Base-by-base conservation (phyloP, 2,797 vertebrate genomes). In the Sparidentex hasta region DNA sequence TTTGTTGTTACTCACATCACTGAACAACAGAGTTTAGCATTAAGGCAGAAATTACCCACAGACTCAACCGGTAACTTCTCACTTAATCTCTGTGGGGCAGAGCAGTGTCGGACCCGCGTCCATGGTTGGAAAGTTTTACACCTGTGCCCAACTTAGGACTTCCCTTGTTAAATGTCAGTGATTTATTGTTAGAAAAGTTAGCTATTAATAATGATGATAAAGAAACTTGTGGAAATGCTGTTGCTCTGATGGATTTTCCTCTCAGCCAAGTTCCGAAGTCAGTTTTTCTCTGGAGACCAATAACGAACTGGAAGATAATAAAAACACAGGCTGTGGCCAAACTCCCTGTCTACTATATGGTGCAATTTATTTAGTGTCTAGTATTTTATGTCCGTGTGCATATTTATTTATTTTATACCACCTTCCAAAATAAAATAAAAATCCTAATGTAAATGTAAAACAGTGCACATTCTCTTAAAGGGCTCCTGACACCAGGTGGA, bases 1-100 rank as follows among this genome's bases (percentile, higher is more conserved):
- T 91, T 88, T 93, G 82, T 72, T 85, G 84, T 87, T 87, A 52
- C 65, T 81, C 85, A 83, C 70, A 72, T 81, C 80, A 47, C 44
- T 85, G 72, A 84, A 85, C 84, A 89, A 74, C 79, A 86, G 79
- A 73, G 73, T 70, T 81, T 80, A 72, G 58, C 63, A 69, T 77
- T 71, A 75, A 58, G 51, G 71, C 52, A 74, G 79, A 82, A 81
- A 82, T 88, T 80, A 89, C 75, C 69, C 43, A 70, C 61, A 65
- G 70, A 51, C 66, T 72, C 57, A 43, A 64, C 47, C 47, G 3
- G 6, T 64, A 81, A 74, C 57, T 66, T 52, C 62, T 79, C 66
- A 43, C 25, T 77, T 65, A 62, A 64, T 75, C 71, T 77, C 54
- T 46, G 46, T n/a, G 14, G 23, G 38, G 20, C 57, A 55, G 57